A percentile compares a stretch with the other conserved stretches of the same genome.
These are phyloP conservation scores for Venustoraphidia nigricollis DNA, from an alignment of 2,888 invertebrate genomes.

Conservation along the genomic window DNA sequence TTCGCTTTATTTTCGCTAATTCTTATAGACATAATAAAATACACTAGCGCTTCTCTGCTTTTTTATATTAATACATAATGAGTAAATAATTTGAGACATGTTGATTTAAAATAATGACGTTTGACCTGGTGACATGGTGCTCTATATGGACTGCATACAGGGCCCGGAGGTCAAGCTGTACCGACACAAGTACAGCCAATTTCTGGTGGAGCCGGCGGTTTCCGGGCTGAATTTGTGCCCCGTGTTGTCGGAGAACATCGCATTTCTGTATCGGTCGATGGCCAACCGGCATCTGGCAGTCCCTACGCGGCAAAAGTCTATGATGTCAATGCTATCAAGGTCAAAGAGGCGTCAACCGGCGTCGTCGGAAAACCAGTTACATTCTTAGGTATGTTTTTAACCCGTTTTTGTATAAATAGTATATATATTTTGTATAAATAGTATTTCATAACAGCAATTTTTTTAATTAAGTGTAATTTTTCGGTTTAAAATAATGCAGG, in stretches of 20 bases:
- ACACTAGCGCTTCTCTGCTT: no score
- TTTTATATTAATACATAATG: no score
- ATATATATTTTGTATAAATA: no score
- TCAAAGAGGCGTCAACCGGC: constrained; percentile 77
- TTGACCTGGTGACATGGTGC: constrained; percentile 7
- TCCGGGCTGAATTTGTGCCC: constrained; percentile 84
- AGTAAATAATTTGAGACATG: no score
- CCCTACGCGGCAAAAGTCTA: constrained; percentile 93
- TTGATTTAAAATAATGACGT: no score
- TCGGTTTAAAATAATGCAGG: no score
- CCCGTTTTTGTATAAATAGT: no score
- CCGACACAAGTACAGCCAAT: constrained; percentile 78
- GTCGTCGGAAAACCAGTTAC: constrained; percentile 83
- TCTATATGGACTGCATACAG: constrained; percentile 32
- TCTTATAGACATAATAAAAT: no score
- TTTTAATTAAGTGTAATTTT: no score
- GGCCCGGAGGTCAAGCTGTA: constrained; percentile 82
- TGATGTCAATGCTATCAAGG: constrained; percentile 85
- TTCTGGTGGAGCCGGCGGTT: constrained; percentile 62
- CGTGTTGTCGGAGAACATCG: constrained; percentile 83
- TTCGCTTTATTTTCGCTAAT: no score
- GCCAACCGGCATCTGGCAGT: constrained; percentile 73
- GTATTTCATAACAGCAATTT: neutral
- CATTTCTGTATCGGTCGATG: constrained; percentile 72
- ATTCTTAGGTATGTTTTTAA: constrained; percentile 51